Percentiles rank a stretch among this genome's conserved stretches.
phyloP scores from a whole-genome alignment of 2,888 invertebrate species.

The Nomada fucata region DNA sequence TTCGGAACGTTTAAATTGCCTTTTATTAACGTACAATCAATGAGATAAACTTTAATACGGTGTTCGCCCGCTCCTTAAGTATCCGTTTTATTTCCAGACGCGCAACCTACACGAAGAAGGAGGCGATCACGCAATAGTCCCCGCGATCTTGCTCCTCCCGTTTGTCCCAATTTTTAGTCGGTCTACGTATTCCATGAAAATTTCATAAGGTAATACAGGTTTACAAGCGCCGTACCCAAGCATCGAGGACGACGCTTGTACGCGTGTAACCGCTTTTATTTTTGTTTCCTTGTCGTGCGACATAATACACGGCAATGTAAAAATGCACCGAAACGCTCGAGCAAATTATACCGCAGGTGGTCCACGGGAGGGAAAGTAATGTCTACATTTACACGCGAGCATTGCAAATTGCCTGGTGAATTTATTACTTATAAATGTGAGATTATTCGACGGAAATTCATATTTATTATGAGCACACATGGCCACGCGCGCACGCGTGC shows the following conservation, averaged over 20 bases:
- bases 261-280: conserved; percentile 9
- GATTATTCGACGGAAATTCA: conserved; percentile 72
- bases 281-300: not conserved
- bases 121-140: not conserved
- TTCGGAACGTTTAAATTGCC: too few species aligned
- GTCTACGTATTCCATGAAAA: conserved; percentile 32
- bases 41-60: too few species aligned
- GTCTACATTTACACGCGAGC: conserved; percentile 58
- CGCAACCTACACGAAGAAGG: not conserved
- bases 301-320: conserved; percentile 25
- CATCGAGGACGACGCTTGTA: too few species aligned
- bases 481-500: too few species aligned
- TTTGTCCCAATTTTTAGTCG: conserved; percentile 4
- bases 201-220: conserved; percentile 23
- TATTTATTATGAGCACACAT: conserved; percentile 68
- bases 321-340: conserved; percentile 21
- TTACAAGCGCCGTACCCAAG: not conserved
- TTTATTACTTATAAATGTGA: conserved; percentile 76
- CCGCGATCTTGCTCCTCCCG: not conserved
- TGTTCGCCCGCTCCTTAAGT: too few species aligned
- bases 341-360: conserved; percentile 55
- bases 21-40: too few species aligned
- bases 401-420: conserved; percentile 73
- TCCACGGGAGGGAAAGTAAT: conserved; percentile 43
- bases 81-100: too few species aligned